These are phyloP conservation scores for Drosophila meridiana DNA, from an alignment of 2,888 invertebrate genomes.

Conservation along the genomic window DNA sequence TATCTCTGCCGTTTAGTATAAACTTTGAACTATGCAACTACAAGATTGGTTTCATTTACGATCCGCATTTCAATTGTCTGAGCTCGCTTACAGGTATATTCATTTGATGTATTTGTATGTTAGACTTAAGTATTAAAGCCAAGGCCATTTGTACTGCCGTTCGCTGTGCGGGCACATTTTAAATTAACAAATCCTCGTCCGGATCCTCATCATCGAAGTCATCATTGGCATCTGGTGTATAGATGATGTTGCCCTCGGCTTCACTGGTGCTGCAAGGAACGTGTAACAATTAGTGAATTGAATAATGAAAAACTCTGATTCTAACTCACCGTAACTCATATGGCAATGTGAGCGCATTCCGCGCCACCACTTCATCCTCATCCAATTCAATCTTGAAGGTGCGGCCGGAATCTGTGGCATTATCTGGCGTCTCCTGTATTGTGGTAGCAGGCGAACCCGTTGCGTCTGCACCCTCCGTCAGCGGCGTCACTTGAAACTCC, in stretches of 20 bases:
- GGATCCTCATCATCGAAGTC: slow-evolving; percentile 95
- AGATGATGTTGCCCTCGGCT: slow-evolving; percentile 88
- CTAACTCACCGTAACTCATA: slow-evolving; percentile 82
- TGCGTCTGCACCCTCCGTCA: slow-evolving; percentile 32
- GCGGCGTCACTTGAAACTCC: slow-evolving; percentile 70
- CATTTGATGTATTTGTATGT: slow-evolving; percentile 16
- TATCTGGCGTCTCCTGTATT: slow-evolving; percentile 26
- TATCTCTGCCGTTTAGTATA: slow-evolving; percentile 38
- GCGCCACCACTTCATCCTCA: slow-evolving; percentile 84
- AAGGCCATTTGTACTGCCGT: slow-evolving; percentile 78
- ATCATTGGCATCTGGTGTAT: slow-evolving; percentile 91
- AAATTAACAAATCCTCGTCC: slow-evolving; percentile 93
- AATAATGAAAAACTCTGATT: background rate
- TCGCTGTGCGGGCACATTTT: slow-evolving; percentile 63
- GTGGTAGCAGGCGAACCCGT: slow-evolving; percentile 9
- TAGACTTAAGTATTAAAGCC: slow-evolving; percentile 70
- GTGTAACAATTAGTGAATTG: background rate
- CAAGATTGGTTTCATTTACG: slow-evolving; percentile 23
- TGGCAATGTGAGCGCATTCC: slow-evolving; percentile 84
- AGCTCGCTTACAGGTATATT: slow-evolving; percentile 45
- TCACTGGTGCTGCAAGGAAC: slow-evolving; percentile 82
- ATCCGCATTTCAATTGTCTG: slow-evolving; percentile 31
- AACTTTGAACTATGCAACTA: slow-evolving; percentile 48
- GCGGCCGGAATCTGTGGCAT: slow-evolving; percentile 55
- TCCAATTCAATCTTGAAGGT: slow-evolving; percentile 85